A percentile compares a stretch with the other conserved stretches of the same genome.
These are phyloP conservation scores for Lithodes maja DNA, from an alignment of 2,888 invertebrate genomes.

Conservation along the genomic window DNA sequence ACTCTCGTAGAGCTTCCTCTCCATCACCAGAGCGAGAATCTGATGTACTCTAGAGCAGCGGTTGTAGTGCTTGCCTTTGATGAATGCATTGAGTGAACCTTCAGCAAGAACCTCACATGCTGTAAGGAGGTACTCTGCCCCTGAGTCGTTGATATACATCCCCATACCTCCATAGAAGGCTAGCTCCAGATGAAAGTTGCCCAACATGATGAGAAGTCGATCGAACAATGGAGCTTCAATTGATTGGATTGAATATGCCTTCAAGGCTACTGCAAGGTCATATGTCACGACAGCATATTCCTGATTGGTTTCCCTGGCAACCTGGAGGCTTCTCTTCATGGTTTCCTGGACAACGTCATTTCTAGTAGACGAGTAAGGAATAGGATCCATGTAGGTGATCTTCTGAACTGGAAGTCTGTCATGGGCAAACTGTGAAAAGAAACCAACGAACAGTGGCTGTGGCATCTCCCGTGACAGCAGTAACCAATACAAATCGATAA, in stretches of 20 bases:
- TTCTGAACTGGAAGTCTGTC: not conserved
- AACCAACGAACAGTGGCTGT: not conserved
- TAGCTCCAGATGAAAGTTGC: conserved; percentile 9
- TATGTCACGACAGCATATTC: conserved; percentile 5
- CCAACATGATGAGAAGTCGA: not conserved
- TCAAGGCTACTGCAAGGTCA: not conserved
- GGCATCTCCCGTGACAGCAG: too few relatives aligned
- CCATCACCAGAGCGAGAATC: not conserved
- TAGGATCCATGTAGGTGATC: conserved; percentile 5
- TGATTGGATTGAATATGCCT: not conserved
- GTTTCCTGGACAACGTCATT: conserved; percentile 17
- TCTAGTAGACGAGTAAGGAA: not conserved
- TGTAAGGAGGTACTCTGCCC: conserved; percentile 6
- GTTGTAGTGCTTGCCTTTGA: not conserved
- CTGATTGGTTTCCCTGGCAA: not conserved
- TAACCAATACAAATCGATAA: too few relatives aligned
- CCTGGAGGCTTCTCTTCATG: not conserved
- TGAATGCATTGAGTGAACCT: conserved; percentile 3
- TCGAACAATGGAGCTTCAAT: not conserved
- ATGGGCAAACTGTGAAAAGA: not conserved
- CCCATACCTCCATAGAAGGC: conserved; percentile 2
- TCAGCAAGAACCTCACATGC: not conserved
- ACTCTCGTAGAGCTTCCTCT: not conserved
- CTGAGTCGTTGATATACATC: not conserved
- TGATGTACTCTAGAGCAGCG: not conserved